A percentile compares a stretch with the other conserved stretches of the same genome.
phyloP scores from a whole-genome alignment of 2,113 vertebrate genomes.

The Murina feae region DNA sequence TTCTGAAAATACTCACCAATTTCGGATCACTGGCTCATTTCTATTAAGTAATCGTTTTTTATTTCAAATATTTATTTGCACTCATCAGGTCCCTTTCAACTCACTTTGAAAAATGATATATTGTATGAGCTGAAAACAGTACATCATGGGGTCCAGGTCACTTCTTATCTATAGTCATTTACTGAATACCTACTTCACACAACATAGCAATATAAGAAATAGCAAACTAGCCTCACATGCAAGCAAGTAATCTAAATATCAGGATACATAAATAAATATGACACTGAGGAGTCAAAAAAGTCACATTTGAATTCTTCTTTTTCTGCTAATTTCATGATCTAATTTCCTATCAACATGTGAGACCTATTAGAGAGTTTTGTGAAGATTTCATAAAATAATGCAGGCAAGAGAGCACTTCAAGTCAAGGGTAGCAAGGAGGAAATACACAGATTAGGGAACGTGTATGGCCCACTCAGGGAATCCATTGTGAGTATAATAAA shows the following conservation, averaged over 20 bases:
- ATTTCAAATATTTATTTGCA: conserved; percentile 43
- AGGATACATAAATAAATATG: neutral
- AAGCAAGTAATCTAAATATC: neutral
- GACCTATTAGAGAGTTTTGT: neutral
- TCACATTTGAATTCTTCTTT: neutral
- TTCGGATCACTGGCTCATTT: neutral
- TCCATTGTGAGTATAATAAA: neutral
- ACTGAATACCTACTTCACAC: neutral
- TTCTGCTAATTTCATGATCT: neutral
- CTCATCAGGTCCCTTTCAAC: neutral
- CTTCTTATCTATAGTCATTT: neutral
- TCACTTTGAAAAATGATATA: neutral
- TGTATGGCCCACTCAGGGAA: neutral
- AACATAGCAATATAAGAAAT: neutral
- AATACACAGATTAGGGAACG: neutral
- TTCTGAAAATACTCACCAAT: neutral
- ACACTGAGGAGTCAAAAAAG: neutral
- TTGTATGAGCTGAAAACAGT: neutral
- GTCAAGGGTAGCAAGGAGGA: neutral
- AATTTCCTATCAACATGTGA: neutral
- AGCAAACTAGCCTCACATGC: neutral
- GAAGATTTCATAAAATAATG: neutral
- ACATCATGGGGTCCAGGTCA: neutral
- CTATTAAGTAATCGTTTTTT: conserved; percentile 32
- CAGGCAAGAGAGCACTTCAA: neutral